Percentiles rank a stretch among this genome's conserved stretches.
phyloP scores from a whole-genome alignment of 2,888 invertebrate genomes.

The Neuroscelio doddi region DNA sequence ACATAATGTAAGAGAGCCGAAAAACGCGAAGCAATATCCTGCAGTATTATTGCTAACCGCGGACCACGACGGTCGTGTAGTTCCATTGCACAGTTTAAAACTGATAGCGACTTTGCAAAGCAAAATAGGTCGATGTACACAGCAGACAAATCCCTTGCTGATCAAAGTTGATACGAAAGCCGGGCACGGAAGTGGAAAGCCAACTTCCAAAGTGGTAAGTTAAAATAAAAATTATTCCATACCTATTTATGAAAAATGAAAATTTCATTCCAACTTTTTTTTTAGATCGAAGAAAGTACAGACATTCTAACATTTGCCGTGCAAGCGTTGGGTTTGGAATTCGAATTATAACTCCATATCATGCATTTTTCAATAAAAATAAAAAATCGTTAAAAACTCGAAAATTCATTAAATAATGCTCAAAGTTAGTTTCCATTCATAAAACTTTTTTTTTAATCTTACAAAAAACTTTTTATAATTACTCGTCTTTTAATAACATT shows the following conservation, averaged over 20 bases:
- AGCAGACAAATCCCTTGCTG: conserved; percentile 89
- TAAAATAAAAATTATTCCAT: not conserved
- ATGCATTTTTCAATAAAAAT: conserved; percentile 22
- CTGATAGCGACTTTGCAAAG: conserved; percentile 93
- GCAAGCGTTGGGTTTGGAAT: conserved; percentile 80
- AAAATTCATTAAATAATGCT: no score
- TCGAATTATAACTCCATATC: conserved; percentile 62
- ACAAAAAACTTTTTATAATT: conserved; percentile 8
- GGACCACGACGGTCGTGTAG: conserved; percentile 98
- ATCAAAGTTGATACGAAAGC: conserved; percentile 95
- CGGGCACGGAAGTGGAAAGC: conserved; percentile 98
- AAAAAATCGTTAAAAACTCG: no score
- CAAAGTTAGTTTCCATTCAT: no score
- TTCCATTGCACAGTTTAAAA: conserved; percentile 97
- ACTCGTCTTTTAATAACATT: not conserved
- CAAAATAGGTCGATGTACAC: conserved; percentile 75
- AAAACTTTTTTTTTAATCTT: conserved; percentile 10
- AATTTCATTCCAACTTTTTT: conserved; percentile 60
- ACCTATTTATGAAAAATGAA: conserved; percentile 7
- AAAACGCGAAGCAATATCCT: conserved; percentile 84
- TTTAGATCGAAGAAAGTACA: conserved; percentile 93
- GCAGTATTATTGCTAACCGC: conserved; percentile 94
- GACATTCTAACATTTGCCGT: conserved; percentile 91
- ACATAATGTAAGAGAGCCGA: conserved; percentile 87
- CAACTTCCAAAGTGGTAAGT: conserved; percentile 91